These are phyloP conservation scores for Progne subis DNA, from an alignment of 2,113 vertebrate species.

Conservation along the genomic window DNA sequence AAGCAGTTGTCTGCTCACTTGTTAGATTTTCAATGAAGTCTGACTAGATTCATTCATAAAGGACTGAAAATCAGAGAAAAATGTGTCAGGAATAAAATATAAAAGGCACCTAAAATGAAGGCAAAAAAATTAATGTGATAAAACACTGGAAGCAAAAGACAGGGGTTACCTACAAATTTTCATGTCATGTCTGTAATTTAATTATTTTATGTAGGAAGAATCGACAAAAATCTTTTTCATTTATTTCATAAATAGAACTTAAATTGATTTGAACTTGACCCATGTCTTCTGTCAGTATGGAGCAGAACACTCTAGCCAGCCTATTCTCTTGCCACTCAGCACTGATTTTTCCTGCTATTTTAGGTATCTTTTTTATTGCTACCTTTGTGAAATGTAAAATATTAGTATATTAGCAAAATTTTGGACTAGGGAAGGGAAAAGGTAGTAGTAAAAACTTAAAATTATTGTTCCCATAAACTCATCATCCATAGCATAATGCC, in stretches of 20 bases:
- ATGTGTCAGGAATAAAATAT: neutral
- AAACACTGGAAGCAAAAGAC: neutral
- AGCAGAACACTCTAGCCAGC: neutral
- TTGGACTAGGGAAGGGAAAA: neutral
- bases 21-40: constrained; percentile 15
- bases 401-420: neutral
- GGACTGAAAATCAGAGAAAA: neutral
- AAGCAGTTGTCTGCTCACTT: constrained; percentile 19
- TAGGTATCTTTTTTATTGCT: neutral
- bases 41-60: neutral
- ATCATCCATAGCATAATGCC: neutral
- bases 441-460: neutral
- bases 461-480: neutral
- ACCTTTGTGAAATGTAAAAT: neutral
- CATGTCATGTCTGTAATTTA: neutral
- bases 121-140: neutral
- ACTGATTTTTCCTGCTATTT: neutral
- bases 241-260: constrained; percentile 21
- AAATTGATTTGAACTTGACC: neutral
- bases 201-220: neutral
- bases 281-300: neutral
- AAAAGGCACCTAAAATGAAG: neutral
- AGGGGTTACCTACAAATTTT: neutral
- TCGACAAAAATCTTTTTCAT: neutral
- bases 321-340: neutral